Conservation (phyloP, 2,797 vertebrate species). For the Avahi laniger region DNA sequence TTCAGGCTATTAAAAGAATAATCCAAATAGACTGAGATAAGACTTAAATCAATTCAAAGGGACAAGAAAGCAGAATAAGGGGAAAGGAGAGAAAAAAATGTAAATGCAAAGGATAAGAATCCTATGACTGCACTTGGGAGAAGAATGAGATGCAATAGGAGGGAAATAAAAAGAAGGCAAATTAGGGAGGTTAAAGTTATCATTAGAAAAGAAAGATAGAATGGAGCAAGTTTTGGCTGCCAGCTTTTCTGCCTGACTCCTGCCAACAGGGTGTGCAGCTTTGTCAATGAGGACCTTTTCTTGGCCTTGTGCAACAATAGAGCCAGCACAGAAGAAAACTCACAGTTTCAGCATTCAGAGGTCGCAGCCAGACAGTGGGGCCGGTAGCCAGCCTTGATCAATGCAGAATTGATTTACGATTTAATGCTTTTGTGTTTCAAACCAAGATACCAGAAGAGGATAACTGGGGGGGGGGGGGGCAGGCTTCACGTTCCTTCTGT, state of each 20-base stretch:
- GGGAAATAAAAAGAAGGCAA: constrained; percentile 20
- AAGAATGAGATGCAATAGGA: constrained; percentile 2
- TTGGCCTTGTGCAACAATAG: constrained; percentile 42
- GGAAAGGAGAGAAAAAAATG: constrained; percentile 7
- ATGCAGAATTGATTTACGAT: constrained; percentile 72
- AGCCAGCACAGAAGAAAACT: constrained; percentile 2
- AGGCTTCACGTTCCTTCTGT: constrained; percentile 52
- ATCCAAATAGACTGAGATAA: not conserved
- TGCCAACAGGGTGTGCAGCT: constrained; percentile 45
- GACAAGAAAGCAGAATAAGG: not conserved
- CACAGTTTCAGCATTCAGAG: constrained; percentile 55
- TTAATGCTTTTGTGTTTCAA: constrained; percentile 72
- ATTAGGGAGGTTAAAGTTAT: constrained; percentile 46
- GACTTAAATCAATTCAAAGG: constrained; percentile 17
- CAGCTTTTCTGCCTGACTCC: constrained; percentile 53
- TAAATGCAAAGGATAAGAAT: not conserved
- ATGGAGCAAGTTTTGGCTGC: constrained; percentile 6
- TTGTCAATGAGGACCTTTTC: not conserved
- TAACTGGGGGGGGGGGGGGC: not conserved
- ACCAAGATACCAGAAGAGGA: constrained; percentile 60
- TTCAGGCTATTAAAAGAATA: constrained; percentile 35
- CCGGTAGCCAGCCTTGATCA: constrained; percentile 58
- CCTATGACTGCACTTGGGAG: not conserved
- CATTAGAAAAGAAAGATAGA: constrained; percentile 46
- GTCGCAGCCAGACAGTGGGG: constrained; percentile 26